A percentile compares a stretch with the other conserved stretches of the same genome.
These are phyloP conservation scores for Paracentrotus lividus DNA, from an alignment of 53 echinoderm and acorn worm genomes.

Conservation along the genomic window DNA sequence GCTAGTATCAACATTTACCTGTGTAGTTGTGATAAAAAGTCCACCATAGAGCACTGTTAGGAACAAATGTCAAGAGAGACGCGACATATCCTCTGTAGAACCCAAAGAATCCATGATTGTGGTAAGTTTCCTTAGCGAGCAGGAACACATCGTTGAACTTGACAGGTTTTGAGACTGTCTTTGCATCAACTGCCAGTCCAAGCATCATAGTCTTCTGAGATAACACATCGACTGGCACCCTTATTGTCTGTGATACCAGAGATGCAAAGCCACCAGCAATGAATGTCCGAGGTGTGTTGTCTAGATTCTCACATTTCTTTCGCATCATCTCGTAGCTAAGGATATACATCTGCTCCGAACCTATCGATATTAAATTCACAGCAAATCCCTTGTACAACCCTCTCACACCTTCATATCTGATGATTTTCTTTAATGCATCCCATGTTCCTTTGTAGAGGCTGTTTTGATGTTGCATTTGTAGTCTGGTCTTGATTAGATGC, in stretches of 20 bases:
- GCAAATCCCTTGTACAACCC: constrained; percentile 96
- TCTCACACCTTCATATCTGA: constrained; percentile 90
- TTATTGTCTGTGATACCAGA: constrained; percentile 91
- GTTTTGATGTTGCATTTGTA: constrained; percentile 86
- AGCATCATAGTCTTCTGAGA: constrained; percentile 94
- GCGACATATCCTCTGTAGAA: constrained; percentile 96
- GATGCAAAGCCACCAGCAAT: constrained; percentile 94
- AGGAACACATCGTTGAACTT: constrained; percentile 76
- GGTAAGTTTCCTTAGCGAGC: constrained; percentile 77
- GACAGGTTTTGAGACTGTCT: constrained; percentile 73
- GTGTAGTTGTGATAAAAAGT: constrained; percentile 98
- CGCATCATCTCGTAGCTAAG: constrained; percentile 91
- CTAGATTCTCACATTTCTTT: constrained; percentile 73
- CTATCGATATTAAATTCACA: constrained; percentile 83
- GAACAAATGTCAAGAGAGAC: constrained; percentile 94
- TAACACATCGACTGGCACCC: constrained; percentile 94
- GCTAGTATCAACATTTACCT: constrained; percentile 73
- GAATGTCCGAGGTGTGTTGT: constrained; percentile 87
- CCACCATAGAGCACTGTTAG: constrained; percentile 99
- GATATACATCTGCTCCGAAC: constrained; percentile 94
- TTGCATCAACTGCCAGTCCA: constrained; percentile 82
- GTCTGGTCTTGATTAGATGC: constrained; percentile 87
- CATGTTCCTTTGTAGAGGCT: constrained; percentile 89
- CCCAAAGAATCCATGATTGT: constrained; percentile 83
- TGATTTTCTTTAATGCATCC: constrained; percentile 95